phyloP scores from a whole-genome alignment of 2,888 invertebrate genomes.

The Epirrita christyi region DNA sequence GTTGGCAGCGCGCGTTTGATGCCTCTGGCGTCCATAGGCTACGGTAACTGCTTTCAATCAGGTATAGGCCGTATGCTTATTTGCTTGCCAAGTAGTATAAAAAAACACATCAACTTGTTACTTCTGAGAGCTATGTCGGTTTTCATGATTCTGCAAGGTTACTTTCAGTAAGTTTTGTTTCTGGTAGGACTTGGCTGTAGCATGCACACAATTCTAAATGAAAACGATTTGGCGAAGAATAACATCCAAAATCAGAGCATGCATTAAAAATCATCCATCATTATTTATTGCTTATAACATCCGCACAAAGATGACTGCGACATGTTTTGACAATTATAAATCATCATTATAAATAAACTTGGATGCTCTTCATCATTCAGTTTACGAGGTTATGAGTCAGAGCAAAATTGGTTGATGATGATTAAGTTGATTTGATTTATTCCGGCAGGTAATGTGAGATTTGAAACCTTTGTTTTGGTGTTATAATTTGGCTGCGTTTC shows the following conservation, averaged over 20 bases:
- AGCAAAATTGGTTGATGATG: conserved; percentile 32
- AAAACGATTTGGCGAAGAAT: neutral
- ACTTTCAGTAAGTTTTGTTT: too few species aligned
- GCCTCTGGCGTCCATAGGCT: too few species aligned
- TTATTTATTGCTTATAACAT: conserved; percentile 3
- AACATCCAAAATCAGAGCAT: neutral
- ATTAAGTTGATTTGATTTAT: conserved; percentile 3
- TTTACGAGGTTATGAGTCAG: conserved; percentile 21
- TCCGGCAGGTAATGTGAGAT: neutral
- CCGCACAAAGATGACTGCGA: conserved; percentile 17
- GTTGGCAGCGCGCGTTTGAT: too few species aligned
- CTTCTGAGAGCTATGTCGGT: too few species aligned
- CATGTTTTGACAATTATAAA: conserved; percentile 45
- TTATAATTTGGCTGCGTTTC: too few species aligned
- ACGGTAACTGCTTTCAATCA: too few species aligned
- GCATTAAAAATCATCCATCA: conserved; percentile 3
- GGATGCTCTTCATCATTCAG: conserved; percentile 20
- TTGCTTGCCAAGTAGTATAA: too few species aligned
- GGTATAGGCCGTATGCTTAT: too few species aligned
- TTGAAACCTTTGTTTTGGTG: neutral
- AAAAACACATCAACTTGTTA: too few species aligned
- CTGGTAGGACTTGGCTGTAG: too few species aligned
- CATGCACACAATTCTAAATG: too few species aligned
- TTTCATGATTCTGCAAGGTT: too few species aligned
- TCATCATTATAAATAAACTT: conserved; percentile 46